Percentiles rank a stretch among this genome's conserved stretches.
These are phyloP conservation scores for Furcifer pardalis DNA, from an alignment of 2,797 vertebrate genomes.

Conservation along the genomic window DNA sequence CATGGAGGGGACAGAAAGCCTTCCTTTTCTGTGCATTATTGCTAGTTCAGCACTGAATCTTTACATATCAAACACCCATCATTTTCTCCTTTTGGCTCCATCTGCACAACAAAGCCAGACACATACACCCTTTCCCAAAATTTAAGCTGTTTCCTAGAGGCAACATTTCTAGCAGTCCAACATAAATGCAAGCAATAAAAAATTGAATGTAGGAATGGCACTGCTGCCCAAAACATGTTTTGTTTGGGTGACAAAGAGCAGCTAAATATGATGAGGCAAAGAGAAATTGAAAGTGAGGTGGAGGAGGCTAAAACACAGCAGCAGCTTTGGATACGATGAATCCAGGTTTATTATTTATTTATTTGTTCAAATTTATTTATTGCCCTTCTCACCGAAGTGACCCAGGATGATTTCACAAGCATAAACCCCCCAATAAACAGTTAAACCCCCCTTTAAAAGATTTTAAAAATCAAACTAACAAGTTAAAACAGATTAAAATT, in stretches of 20 bases:
- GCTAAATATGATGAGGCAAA: too few species aligned
- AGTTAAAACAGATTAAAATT: too few species aligned
- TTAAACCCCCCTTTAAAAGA: too few species aligned
- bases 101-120: neutral
- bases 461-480: too few species aligned
- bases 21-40: neutral
- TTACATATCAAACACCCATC: neutral
- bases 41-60: neutral
- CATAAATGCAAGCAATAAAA: neutral
- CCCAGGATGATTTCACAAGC: too few species aligned
- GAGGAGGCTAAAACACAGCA: too few species aligned
- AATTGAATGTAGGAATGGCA: neutral
- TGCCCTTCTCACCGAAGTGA: too few species aligned
- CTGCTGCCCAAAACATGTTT: neutral
- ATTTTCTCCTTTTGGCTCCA: neutral
- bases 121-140: neutral
- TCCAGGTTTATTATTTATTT: too few species aligned
- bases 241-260: neutral
- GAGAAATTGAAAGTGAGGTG: too few species aligned
- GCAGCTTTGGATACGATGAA: neutral
- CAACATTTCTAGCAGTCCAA: neutral
- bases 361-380: too few species aligned
- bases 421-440: too few species aligned
- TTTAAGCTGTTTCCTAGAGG: neutral
- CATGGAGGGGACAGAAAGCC: slow-evolving; percentile 11